Conservation (phyloP, 2,797 vertebrate species). For the Monodelphis domestica region DNA sequence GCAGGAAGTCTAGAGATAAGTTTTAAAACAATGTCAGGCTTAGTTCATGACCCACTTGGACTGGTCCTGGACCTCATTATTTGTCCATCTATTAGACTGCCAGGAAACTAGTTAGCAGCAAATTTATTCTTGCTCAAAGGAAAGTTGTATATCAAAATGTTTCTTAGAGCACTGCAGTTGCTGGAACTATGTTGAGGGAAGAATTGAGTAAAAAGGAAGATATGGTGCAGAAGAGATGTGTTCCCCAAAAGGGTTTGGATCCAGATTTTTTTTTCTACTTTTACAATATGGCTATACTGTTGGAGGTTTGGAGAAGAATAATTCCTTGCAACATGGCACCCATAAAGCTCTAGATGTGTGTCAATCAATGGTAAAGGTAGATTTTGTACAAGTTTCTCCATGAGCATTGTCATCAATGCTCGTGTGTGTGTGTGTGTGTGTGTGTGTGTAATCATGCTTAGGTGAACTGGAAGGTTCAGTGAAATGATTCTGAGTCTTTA, state of each 20-base stretch:
- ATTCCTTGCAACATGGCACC: background rate
- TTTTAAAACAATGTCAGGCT: slow-evolving; percentile 22
- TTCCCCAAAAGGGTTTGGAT: background rate
- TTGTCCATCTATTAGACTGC: background rate
- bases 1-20: background rate
- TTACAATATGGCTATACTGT: background rate
- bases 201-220: background rate
- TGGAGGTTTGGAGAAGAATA: background rate
- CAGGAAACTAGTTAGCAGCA: background rate
- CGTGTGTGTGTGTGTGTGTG: background rate
- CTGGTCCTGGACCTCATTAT: slow-evolving; percentile 7
- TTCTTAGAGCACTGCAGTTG: background rate
- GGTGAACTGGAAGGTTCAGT: slow-evolving; percentile 71
- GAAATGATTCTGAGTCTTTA: slow-evolving; percentile 79
- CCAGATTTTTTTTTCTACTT: background rate
- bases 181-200: background rate
- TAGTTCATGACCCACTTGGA: slow-evolving; percentile 12
- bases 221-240: background rate
- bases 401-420: background rate
- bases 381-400: background rate
- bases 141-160: background rate
- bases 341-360: background rate
- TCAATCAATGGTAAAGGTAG: background rate
- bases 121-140: background rate
- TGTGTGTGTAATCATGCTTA: slow-evolving; percentile 57